Base-by-base conservation (phyloP, 2,113 vertebrate genomes). In the Poecilia latipinna region DNA sequence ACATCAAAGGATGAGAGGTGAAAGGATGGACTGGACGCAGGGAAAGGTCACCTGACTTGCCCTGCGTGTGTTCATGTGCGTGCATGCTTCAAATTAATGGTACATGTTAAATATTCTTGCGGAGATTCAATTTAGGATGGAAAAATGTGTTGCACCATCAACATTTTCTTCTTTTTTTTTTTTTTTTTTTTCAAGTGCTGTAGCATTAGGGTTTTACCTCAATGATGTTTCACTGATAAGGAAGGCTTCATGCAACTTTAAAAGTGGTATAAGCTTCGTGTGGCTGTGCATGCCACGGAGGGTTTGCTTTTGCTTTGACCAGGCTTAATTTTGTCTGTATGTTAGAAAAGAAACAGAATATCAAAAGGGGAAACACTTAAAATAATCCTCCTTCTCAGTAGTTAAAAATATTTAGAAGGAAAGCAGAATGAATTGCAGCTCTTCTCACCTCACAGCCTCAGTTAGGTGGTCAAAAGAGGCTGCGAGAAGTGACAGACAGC, bases 41-140 rank as follows among this genome's bases (percentile, higher is more conserved):
- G 57, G 83, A 93, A 93, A 93, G 92, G 93, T 93, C 92, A 83
- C 84, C 73, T 88, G 74, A 62, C 66, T 37, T 74, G 64, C 51
- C 64, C 26, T 72, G 62, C 68, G 68, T 78, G 70, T 70, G 54
- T 77, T 64, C 70, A 26, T 72, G 61, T 61, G 62, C 2, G 28
- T 65, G 31, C n/a, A 61, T 72, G 71, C 26, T 61, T 60, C 33
- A 72, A 42, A 29, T 77, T 54, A 61, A 73, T 77, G 42, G 17
- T 73, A 13, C 74, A 82, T 77, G 60, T 1, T n/a, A 35, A 69
- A 70, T 37, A 75, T 57, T 57, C 51, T 57, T 57, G 51, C n/a
- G 51, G 24, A 57, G n/a, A 57, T n/a, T 57, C 22, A 57, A 57
- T 57, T n/a, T 57, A 24, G 8, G 17, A 57, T 57, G 51, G 3